Conservation (phyloP, 2,797 vertebrate genomes). For the Cuculus canorus region DNA sequence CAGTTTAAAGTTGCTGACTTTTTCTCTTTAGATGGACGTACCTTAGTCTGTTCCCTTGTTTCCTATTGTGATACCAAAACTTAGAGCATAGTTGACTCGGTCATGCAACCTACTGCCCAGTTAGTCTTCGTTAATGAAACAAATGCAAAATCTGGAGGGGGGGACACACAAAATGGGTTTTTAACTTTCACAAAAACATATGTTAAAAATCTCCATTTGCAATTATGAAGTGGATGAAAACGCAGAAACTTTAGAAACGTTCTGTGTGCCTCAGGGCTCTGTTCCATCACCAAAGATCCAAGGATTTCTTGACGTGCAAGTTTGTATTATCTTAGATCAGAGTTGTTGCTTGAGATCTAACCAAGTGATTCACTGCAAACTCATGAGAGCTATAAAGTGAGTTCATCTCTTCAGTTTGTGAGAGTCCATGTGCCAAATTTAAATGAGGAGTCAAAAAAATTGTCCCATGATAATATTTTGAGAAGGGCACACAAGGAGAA, state of each 20-base stretch:
- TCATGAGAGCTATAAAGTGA: background rate
- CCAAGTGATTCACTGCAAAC: background rate
- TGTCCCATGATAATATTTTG: rapidly evolving
- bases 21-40: background rate
- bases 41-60: background rate
- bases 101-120: background rate
- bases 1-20: background rate
- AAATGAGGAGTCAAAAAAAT: background rate
- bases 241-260: background rate
- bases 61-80: background rate
- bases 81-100: rapidly evolving
- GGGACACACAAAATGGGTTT: background rate
- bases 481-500: background rate
- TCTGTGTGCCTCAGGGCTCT: background rate
- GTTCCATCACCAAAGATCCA: conserved; percentile 11
- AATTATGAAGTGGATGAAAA: background rate
- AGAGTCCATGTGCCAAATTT: background rate
- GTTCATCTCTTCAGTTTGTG: background rate
- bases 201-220: background rate
- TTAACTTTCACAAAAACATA: background rate
- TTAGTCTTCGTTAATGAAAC: background rate
- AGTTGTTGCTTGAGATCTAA: background rate
- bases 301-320: background rate
- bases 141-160: background rate
- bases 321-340: background rate